phyloP scores from a whole-genome alignment of 2,797 vertebrate genomes.

The Hydrophis major region DNA sequence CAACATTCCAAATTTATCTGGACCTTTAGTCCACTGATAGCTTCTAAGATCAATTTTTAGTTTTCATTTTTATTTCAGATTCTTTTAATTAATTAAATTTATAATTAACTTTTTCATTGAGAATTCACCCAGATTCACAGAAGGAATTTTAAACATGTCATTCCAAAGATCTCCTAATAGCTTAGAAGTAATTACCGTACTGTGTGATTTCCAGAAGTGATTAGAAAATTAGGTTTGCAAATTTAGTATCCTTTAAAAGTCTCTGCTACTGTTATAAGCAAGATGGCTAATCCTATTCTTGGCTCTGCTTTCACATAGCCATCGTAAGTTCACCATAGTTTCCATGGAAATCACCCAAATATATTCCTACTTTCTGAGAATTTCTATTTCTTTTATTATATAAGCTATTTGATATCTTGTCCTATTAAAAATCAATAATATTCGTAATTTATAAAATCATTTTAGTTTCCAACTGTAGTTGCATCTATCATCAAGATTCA shows the following conservation, averaged over 20 bases:
- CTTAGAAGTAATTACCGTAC: not conserved
- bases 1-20: not conserved
- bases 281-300: not conserved
- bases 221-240: not conserved
- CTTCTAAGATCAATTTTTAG: not conserved
- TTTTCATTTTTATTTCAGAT: not conserved
- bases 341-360: not conserved
- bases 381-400: not conserved
- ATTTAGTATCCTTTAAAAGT: not conserved
- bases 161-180: not conserved
- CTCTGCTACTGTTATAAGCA: not conserved
- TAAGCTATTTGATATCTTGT: not conserved
- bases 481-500: not conserved
- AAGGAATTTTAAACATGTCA: not conserved
- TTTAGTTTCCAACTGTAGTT: not conserved
- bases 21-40: not conserved
- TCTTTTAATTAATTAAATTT: not conserved
- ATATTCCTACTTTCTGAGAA: not conserved
- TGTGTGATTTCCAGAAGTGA: not conserved
- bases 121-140: not conserved
- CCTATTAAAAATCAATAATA: not conserved
- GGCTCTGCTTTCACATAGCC: not conserved
- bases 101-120: not conserved
- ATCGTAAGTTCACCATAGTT: not conserved
- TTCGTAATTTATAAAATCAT: not conserved